Base-by-base conservation (phyloP, 2,113 vertebrate genomes). In the Agapornis roseicollis region DNA sequence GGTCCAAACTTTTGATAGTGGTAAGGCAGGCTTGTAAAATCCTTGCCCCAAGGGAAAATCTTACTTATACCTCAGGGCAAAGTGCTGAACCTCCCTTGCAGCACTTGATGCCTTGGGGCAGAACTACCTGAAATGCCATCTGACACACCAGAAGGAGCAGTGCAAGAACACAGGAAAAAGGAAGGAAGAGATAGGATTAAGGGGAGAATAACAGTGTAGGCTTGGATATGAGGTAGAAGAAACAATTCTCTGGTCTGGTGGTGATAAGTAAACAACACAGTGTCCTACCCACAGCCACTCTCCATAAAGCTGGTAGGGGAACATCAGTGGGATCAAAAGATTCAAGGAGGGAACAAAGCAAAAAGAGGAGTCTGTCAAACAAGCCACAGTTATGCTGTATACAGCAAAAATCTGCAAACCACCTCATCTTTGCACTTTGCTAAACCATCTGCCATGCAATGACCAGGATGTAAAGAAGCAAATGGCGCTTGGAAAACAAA, bases 361-460 rank as follows among this genome's bases (percentile, higher is more conserved):
- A 73, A 85, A 53, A 55, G 81, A 81, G 85, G 58, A 74, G 69
- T 35, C 94, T 86, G 81, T 85, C 71, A 95, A 90, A 87, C 92
- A 55, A 96, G 96, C 94, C 97, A 95, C 83, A 83, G 55, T 82
- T 86, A 90, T 0, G 80, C 60, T 47, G 74, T 39, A 39, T 46
- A 52, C 70, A 92, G 92, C 66, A 42, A 83, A 72, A 80, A 66
- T 47, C 86, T 80, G 74, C 94, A 65, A 28, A 90, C 47, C 52
- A 55, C 88, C 93, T 94, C 91, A 49, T 88, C 86, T 94, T 77
- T 65, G 95, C 94, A 84, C 60, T 80, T 46, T 39, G 77, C 95
- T 89, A 97, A 94, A 95, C 89, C 89, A 88, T 91, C 94, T 95
- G 97, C 98, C 98, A 98, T 98, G 98, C 98, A 98, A 97, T 52